Percentiles rank a stretch among this genome's conserved stretches.
phyloP scores from a whole-genome alignment of 2,113 vertebrate genomes.

The Petromus typicus region DNA sequence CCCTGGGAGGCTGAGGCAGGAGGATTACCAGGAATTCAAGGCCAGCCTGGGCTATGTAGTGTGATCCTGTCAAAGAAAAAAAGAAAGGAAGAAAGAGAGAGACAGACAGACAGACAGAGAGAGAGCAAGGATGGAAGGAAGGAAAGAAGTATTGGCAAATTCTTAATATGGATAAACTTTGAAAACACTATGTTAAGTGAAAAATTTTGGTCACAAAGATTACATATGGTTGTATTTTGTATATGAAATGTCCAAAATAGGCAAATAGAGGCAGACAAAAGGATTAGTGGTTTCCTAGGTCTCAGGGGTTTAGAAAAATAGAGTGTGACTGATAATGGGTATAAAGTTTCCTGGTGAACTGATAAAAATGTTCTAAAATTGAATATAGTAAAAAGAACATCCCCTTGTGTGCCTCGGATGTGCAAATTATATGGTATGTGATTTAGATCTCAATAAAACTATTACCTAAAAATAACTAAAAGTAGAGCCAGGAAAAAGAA shows the following conservation, averaged over 20 bases:
- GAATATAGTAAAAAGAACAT: background rate
- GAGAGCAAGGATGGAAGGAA: background rate
- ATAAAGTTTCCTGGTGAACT: slow-evolving; percentile 4
- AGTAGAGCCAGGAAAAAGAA: background rate
- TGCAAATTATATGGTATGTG: background rate
- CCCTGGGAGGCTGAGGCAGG: background rate
- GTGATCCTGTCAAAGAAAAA: background rate
- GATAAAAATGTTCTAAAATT: slow-evolving; percentile 26
- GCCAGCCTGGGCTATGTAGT: background rate
- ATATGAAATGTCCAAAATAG: background rate
- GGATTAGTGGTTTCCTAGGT: background rate
- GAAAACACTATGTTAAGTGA: background rate
- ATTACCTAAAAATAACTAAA: slow-evolving; percentile 7
- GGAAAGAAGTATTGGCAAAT: background rate
- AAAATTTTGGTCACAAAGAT: background rate
- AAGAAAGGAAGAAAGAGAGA: background rate
- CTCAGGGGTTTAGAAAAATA: background rate
- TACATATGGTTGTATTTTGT: background rate
- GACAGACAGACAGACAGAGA: background rate
- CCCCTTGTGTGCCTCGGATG: background rate
- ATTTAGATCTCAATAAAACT: background rate
- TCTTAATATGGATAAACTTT: background rate
- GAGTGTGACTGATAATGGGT: background rate
- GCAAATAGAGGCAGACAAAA: slow-evolving; percentile 1
- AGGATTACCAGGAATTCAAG: background rate